A percentile compares a stretch with the other conserved stretches of the same genome.
Evolutionary conservation across 2,888 invertebrate genomes (phyloP).

Genomic region (Drosophila anomelani): DNA sequence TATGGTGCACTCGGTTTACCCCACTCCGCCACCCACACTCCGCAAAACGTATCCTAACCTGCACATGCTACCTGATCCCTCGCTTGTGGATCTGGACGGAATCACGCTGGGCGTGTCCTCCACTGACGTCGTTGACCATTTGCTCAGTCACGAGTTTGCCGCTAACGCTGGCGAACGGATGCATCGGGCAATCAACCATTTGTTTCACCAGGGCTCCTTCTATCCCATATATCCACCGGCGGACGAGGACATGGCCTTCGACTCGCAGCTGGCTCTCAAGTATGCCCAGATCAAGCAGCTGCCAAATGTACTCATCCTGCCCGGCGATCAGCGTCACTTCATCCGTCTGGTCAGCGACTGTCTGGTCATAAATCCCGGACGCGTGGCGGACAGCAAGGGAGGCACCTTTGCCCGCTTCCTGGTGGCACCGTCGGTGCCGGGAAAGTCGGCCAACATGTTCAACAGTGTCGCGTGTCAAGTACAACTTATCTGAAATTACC

Average conservation of each 20-base stretch:
- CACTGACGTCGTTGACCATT: conserved; percentile 92
- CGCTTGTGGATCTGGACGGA: conserved; percentile 91
- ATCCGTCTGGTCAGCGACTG: conserved; percentile 92
- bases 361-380: conserved; percentile 94
- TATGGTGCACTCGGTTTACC: conserved; percentile 92
- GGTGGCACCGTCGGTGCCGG: conserved; percentile 85
- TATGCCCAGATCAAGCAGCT: conserved; percentile 89
- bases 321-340: conserved; percentile 94
- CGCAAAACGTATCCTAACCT: conserved; percentile 87
- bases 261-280: conserved; percentile 89
- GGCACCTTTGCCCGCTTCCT: conserved; percentile 91
- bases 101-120: conserved; percentile 92
- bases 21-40: conserved; percentile 91
- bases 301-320: conserved; percentile 93
- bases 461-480: conserved; percentile 86
- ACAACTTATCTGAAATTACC: conserved; percentile 60
- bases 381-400: conserved; percentile 89
- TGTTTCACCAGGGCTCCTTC: conserved; percentile 91
- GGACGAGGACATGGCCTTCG: conserved; percentile 87
- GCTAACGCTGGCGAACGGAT: conserved; percentile 88
- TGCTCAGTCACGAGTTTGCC: conserved; percentile 92
- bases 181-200: conserved; percentile 90
- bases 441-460: conserved; percentile 80
- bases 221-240: conserved; percentile 93
- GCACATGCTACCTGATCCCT: conserved; percentile 92